These are phyloP conservation scores for Zoanthus sociatus DNA, from an alignment of 92 coral and sea anemone genomes.

Conservation along the genomic window DNA sequence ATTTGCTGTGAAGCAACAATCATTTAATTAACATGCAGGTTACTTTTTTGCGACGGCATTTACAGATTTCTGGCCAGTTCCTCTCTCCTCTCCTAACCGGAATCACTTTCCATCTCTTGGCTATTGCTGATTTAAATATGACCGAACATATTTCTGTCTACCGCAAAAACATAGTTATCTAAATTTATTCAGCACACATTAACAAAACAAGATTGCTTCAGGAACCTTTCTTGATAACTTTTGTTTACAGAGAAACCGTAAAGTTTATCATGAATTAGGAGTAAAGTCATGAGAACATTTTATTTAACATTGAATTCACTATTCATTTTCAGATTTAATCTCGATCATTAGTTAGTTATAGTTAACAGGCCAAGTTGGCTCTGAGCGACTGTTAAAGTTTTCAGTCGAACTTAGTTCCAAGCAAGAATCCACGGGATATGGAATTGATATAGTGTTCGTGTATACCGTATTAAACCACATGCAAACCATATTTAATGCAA, in stretches of 20 bases:
- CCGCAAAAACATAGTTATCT: not conserved
- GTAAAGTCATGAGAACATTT: not conserved
- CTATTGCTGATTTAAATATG: constrained; percentile 10
- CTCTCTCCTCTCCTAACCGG: constrained; percentile 5
- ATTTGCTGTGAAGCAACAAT: constrained; percentile 39
- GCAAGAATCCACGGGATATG: constrained; percentile 1
- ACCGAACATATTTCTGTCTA: constrained; percentile 24
- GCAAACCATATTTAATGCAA: constrained; percentile 36
- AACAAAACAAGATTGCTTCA: constrained; percentile 6
- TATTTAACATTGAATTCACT: not conserved
- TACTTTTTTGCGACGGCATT: not conserved
- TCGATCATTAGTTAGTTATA: not conserved
- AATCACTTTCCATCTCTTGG: not conserved
- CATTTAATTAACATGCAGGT: constrained; percentile 41
- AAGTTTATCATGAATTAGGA: not conserved
- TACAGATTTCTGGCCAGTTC: not conserved
- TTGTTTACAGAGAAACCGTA: not conserved
- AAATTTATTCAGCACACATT: not conserved
- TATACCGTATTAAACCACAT: constrained; percentile 35
- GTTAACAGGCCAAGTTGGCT: not conserved
- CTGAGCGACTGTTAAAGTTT: not conserved
- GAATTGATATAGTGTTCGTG: constrained; percentile 28
- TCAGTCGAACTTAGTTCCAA: constrained; percentile 12
- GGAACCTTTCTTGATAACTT: not conserved
- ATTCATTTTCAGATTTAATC: not conserved